Conservation (phyloP, 2,113 vertebrate genomes). For the Lepus europaeus region DNA sequence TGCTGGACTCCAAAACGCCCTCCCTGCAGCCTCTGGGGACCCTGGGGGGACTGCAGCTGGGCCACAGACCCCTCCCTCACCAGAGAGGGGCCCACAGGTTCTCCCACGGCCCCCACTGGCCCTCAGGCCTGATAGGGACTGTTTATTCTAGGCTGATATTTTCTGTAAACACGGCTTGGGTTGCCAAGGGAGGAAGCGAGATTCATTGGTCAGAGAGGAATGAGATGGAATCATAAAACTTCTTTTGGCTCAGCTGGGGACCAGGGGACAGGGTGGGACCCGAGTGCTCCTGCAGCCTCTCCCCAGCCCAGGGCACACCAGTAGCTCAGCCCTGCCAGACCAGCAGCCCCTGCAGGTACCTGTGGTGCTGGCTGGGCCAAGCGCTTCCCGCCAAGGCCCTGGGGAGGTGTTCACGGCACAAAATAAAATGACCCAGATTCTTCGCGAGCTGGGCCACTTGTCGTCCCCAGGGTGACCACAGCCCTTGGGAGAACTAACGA, state of each 20-base stretch:
- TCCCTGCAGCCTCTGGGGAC: not conserved
- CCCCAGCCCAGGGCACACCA: not conserved
- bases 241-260: slow-evolving; percentile 54
- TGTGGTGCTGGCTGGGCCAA: not conserved
- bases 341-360: not conserved
- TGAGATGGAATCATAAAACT: slow-evolving; percentile 70
- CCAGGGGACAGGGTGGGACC: not conserved
- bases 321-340: not conserved
- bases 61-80: not conserved
- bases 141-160: slow-evolving; percentile 80
- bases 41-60: not conserved
- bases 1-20: not conserved
- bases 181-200: slow-evolving; percentile 76
- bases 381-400: slow-evolving; percentile 10
- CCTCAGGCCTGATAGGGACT: slow-evolving; percentile 65
- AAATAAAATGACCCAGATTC: slow-evolving; percentile 78
- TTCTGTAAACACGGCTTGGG: slow-evolving; percentile 80
- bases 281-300: not conserved
- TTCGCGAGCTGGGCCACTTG: slow-evolving; percentile 60
- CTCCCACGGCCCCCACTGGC: slow-evolving; percentile 42
- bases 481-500: slow-evolving; percentile 70
- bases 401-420: not conserved
- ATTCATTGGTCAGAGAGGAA: slow-evolving; percentile 72
- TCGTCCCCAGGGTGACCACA: slow-evolving; percentile 25
- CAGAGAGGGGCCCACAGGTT: slow-evolving; percentile 7